Conservation (phyloP, 1,140 invertebrate species). For the Bombus waltoni region DNA sequence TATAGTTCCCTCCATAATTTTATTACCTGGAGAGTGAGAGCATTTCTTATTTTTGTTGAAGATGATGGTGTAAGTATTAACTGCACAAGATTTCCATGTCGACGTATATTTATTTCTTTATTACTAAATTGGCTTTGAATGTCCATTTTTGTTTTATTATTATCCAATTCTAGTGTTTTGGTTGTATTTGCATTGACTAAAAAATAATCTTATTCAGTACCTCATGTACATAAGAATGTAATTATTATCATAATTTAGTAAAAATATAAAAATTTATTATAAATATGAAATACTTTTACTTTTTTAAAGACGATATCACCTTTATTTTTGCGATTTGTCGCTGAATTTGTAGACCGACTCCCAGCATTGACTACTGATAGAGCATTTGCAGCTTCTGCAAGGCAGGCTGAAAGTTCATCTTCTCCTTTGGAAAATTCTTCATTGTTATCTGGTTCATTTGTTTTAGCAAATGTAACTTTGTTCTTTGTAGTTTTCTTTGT, state of each 20-base stretch:
- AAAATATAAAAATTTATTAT: not conserved
- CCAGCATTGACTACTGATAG: slow-evolving; percentile 72
- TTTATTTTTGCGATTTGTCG: slow-evolving; percentile 74
- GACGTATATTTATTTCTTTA: slow-evolving; percentile 85
- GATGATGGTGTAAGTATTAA: slow-evolving; percentile 85
- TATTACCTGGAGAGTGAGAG: slow-evolving; percentile 84
- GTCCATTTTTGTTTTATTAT: slow-evolving; percentile 74
- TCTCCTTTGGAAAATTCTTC: slow-evolving; percentile 66
- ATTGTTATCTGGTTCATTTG: slow-evolving; percentile 59
- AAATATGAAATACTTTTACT: slow-evolving; percentile 30
- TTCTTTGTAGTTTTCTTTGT: slow-evolving; percentile 70
- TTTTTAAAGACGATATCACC: slow-evolving; percentile 58
- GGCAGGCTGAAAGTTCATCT: slow-evolving; percentile 77
- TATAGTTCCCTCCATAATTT: not conserved
- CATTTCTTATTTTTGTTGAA: slow-evolving; percentile 84
- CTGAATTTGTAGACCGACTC: slow-evolving; percentile 59
- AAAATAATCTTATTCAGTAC: slow-evolving; percentile 42
- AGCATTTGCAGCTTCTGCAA: slow-evolving; percentile 79
- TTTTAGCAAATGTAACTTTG: slow-evolving; percentile 62
- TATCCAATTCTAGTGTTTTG: slow-evolving; percentile 71
- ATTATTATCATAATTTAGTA: slow-evolving; percentile 1
- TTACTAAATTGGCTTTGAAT: slow-evolving; percentile 81
- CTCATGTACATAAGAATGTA: not conserved
- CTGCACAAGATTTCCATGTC: slow-evolving; percentile 86
- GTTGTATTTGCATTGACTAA: slow-evolving; percentile 68